These are phyloP conservation scores for Neopipo cinnamomea DNA, from an alignment of 2,113 vertebrate genomes.

Conservation along the genomic window DNA sequence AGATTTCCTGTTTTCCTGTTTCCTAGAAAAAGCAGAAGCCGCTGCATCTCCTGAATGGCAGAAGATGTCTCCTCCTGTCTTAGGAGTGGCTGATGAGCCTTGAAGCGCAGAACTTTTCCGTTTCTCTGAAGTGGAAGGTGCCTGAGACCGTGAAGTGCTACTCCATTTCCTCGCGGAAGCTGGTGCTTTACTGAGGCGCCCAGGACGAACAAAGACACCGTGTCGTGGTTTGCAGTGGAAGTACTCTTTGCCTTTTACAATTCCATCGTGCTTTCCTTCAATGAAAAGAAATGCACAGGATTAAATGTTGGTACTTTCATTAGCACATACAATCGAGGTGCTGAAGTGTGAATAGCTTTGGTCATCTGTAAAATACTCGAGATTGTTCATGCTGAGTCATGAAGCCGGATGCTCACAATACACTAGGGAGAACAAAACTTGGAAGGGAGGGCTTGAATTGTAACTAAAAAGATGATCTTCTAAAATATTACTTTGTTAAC, in stretches of 20 bases:
- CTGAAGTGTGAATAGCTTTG: neutral
- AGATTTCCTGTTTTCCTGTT: constrained; percentile 73
- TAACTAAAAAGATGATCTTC: neutral
- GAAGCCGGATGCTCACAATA: neutral
- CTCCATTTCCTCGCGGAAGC: constrained; percentile 64
- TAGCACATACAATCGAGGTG: fast-evolving
- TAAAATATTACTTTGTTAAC: neutral
- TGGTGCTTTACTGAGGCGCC: constrained; percentile 78
- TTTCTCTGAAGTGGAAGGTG: constrained; percentile 69
- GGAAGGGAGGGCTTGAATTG: neutral
- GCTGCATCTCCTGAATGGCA: constrained; percentile 58
- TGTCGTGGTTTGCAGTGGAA: constrained; percentile 82
- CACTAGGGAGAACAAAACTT: neutral
- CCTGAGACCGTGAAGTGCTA: constrained; percentile 56
- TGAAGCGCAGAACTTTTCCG: constrained; percentile 13
- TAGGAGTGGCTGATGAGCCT: constrained; percentile 23
- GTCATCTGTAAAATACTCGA: neutral
- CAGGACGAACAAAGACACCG: constrained; percentile 81
- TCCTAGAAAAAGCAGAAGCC: constrained; percentile 71
- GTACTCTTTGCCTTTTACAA: constrained; percentile 83
- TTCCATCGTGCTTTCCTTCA: constrained; percentile 84
- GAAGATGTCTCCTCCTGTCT: constrained; percentile 28
- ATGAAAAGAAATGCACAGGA: neutral
- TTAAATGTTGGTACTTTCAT: neutral
- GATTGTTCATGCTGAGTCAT: neutral